Percentiles rank a stretch among this genome's conserved stretches.
These are phyloP conservation scores for Psilopogon haemacephalus DNA, from an alignment of 2,113 vertebrate species.

Conservation along the genomic window DNA sequence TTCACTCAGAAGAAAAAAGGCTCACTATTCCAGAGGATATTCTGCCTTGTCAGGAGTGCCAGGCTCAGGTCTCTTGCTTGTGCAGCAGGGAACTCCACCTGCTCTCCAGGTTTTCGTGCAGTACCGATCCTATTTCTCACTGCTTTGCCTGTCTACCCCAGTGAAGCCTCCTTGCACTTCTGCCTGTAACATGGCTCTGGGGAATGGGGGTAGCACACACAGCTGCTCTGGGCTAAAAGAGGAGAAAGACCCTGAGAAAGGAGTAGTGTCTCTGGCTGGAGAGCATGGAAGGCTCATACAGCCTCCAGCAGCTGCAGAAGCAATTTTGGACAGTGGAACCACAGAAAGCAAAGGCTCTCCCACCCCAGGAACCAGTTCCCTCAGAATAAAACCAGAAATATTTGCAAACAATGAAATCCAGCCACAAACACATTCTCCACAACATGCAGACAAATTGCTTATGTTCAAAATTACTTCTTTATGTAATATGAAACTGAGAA, in stretches of 20 bases:
- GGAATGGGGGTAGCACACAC: background rate
- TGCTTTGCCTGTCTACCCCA: background rate
- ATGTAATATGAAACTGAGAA: background rate
- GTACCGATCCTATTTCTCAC: background rate
- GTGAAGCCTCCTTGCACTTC: background rate
- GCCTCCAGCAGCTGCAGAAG: constrained; percentile 6
- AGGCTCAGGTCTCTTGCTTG: background rate
- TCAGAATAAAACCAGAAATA: background rate
- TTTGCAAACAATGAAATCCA: background rate
- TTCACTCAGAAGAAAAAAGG: background rate
- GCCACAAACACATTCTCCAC: background rate
- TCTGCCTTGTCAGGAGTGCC: background rate
- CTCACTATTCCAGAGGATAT: fast-evolving
- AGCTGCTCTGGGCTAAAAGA: background rate
- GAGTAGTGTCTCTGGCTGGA: background rate
- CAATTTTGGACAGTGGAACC: background rate
- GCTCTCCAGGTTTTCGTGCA: background rate
- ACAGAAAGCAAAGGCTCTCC: background rate
- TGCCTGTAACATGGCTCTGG: background rate
- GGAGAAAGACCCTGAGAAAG: background rate
- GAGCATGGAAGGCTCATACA: background rate
- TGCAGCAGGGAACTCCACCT: fast-evolving
- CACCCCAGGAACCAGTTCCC: background rate
- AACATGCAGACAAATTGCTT: background rate
- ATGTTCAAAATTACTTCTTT: background rate